phyloP scores from a whole-genome alignment of 2,113 vertebrate genomes.

The Burhinus oedicnemus region DNA sequence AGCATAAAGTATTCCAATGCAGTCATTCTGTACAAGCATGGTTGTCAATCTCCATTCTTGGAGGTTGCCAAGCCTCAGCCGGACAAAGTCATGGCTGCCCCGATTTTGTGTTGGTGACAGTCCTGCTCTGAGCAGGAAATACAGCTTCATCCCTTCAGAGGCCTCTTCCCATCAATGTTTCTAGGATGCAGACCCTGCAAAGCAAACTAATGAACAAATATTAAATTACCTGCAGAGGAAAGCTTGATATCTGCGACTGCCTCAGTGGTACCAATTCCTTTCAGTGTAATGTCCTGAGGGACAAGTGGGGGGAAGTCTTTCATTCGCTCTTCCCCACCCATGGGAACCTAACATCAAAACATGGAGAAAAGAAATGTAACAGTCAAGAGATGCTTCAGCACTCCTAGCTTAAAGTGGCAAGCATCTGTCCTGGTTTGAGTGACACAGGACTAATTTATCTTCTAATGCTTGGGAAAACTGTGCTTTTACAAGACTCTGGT shows the following conservation, averaged over 20 bases:
- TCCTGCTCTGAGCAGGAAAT: not conserved
- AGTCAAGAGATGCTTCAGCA: not conserved
- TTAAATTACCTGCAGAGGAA: conserved; percentile 89
- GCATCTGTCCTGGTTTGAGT: not conserved
- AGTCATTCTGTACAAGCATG: not conserved
- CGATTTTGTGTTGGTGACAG: not conserved
- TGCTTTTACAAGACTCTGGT: not conserved
- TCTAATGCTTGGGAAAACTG: not conserved
- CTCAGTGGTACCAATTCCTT: conserved; percentile 76
- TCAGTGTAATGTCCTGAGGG: conserved; percentile 82
- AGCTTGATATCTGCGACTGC: conserved; percentile 91
- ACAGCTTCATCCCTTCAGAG: not conserved
- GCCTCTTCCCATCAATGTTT: not conserved
- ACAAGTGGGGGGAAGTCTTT: conserved; percentile 84
- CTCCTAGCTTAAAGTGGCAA: not conserved
- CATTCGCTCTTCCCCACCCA: conserved; percentile 90
- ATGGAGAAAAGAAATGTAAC: not conserved
- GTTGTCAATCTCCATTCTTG: not conserved
- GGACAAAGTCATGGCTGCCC: not conserved
- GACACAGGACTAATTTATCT: not conserved
- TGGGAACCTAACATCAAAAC: conserved; percentile 81
- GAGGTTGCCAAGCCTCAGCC: not conserved
- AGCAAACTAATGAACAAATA: conserved; percentile 3
- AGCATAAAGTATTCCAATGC: not conserved
- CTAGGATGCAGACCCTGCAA: not conserved